A percentile compares a stretch with the other conserved stretches of the same genome.
These are phyloP conservation scores for Trachurus trachurus DNA, from an alignment of 2,797 vertebrate species.

Conservation along the genomic window DNA sequence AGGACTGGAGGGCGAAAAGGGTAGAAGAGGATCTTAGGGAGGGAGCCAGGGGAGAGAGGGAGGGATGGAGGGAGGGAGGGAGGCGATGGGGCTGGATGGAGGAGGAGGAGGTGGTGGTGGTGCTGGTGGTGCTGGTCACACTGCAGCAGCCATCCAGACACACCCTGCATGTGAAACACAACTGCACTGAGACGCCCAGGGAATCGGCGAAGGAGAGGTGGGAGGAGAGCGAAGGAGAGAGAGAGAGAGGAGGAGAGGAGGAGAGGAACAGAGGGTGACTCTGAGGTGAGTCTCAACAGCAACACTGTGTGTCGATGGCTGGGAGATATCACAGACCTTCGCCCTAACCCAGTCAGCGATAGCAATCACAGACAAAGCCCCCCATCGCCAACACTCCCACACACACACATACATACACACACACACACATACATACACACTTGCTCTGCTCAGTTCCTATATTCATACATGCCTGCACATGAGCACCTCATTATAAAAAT, in stretches of 20 bases:
- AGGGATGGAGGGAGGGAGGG: conserved; percentile 13
- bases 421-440: conserved; percentile 34
- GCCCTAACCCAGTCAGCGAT: conserved; percentile 78
- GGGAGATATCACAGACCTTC: conserved; percentile 81
- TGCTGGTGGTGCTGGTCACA: conserved; percentile 63
- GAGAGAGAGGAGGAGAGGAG: conserved; percentile 7
- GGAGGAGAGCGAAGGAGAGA: conserved; percentile 12
- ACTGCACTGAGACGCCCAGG: conserved; percentile 73
- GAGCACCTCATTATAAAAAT: conserved; percentile 76
- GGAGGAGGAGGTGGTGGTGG: conserved; percentile 17
- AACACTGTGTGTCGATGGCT: conserved; percentile 76
- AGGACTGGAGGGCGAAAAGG: conserved; percentile 68
- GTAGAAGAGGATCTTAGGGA: conserved; percentile 72
- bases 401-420: conserved; percentile 34
- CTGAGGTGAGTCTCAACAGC: conserved; percentile 80
- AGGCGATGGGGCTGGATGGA: conserved; percentile 42
- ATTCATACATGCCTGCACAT: conserved; percentile 52
- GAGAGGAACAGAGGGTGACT: conserved; percentile 70
- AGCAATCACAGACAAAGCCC: conserved; percentile 75
- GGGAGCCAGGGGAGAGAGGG: conserved; percentile 1
- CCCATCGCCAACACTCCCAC: conserved; percentile 43
- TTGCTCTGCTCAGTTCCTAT: conserved; percentile 52
- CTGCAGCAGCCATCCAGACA: conserved; percentile 81
- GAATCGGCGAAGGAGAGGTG: conserved; percentile 53
- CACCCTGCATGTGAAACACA: conserved; percentile 85